A percentile compares a stretch with the other conserved stretches of the same genome.
Conservation (phyloP, 2,888 invertebrate genomes). For the Drosophila paramelanica region DNA sequence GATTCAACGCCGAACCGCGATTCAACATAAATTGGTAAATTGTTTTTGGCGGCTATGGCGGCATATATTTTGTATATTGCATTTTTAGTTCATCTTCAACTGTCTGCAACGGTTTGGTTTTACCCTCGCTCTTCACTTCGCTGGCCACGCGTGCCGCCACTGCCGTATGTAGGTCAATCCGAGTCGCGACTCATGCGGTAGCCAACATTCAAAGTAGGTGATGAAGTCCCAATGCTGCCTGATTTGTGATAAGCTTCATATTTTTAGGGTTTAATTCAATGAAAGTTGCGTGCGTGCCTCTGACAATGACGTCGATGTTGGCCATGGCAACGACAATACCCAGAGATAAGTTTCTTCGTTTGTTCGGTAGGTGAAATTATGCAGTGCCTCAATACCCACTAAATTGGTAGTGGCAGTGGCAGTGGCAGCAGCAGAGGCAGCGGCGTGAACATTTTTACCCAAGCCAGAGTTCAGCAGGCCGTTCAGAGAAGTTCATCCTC, state of each 20-base stretch:
- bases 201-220: conserved; percentile 83
- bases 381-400: conserved; percentile 49
- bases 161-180: conserved; percentile 66
- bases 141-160: conserved; percentile 11
- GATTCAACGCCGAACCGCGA: conserved; percentile 51
- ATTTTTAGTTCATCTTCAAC: conserved; percentile 68
- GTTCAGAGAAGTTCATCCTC: conserved; percentile 21
- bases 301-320: conserved; percentile 20
- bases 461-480: conserved; percentile 76
- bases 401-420: conserved; percentile 53
- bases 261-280: conserved; percentile 80
- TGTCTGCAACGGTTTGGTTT: conserved; percentile 39
- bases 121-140: not conserved
- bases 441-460: conserved; percentile 72
- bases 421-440: conserved; percentile 25
- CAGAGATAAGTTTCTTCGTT: conserved; percentile 26
- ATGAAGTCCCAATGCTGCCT: conserved; percentile 80
- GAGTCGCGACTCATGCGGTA: conserved; percentile 70
- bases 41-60: conserved; percentile 79
- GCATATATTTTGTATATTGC: conserved; percentile 76
- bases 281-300: conserved; percentile 71
- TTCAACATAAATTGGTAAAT: conserved; percentile 82
- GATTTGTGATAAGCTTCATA: conserved; percentile 83
- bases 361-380: conserved; percentile 70
- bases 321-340: conserved; percentile 53